Percentiles rank a stretch among this genome's conserved stretches.
Evolutionary conservation across 2,797 vertebrate species (phyloP).

Genomic region (Synanceia verrucosa): DNA sequence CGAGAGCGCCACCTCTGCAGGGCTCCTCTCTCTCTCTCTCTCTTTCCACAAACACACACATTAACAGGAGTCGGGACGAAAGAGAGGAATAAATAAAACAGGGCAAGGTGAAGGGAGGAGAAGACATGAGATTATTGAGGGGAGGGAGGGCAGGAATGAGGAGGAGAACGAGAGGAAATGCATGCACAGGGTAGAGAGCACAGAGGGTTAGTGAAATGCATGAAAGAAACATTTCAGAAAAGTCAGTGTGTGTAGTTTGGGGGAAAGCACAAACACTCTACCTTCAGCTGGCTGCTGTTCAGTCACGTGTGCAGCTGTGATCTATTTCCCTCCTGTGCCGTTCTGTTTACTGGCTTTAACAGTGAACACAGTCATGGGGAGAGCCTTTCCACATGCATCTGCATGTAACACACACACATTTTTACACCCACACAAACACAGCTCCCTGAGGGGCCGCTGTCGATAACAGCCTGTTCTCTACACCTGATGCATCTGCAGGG

Average conservation of each 20-base stretch:
- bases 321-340: neutral
- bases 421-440: constrained; percentile 34
- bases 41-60: constrained; percentile 2
- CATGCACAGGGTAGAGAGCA: neutral
- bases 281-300: constrained; percentile 17
- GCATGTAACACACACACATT: constrained; percentile 51
- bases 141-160: neutral
- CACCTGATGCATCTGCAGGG: constrained; percentile 65
- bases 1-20: constrained; percentile 62
- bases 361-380: constrained; percentile 17
- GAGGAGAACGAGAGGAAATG: neutral
- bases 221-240: constrained; percentile 8
- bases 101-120: neutral
- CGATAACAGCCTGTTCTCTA: constrained; percentile 55
- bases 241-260: constrained; percentile 10
- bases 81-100: constrained; percentile 11
- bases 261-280: constrained; percentile 1
- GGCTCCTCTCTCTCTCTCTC: constrained; percentile 25
- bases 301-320: neutral
- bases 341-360: constrained; percentile 7
- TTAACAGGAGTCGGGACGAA: constrained; percentile 3
- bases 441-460: constrained; percentile 51
- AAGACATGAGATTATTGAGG: constrained; percentile 1
- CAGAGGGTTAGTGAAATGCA: neutral
- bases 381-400: constrained; percentile 24